Percentiles rank a stretch among this genome's conserved stretches.
Evolutionary conservation across 2,113 vertebrate species (phyloP).

Genomic region (Leuciscus idus): DNA sequence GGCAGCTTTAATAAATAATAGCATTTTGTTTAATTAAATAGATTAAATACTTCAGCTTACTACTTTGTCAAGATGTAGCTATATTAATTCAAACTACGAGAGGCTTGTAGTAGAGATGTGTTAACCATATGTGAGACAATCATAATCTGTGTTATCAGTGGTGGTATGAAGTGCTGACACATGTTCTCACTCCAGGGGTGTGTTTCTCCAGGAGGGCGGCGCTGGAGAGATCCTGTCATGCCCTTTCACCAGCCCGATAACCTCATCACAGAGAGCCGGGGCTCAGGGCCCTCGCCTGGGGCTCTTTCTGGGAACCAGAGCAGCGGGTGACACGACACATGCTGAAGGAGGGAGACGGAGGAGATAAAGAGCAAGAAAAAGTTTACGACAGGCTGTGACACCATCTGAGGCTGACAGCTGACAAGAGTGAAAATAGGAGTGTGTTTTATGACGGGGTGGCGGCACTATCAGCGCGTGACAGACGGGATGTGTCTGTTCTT

Average conservation of each 20-base stretch:
- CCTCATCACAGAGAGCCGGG: neutral
- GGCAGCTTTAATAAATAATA: too few relatives aligned
- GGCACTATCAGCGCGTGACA: conserved; percentile 79
- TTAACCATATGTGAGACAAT: neutral
- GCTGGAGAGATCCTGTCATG: conserved; percentile 43
- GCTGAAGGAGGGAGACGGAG: neutral
- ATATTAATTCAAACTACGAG: too few relatives aligned
- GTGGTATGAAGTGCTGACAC: conserved; percentile 44
- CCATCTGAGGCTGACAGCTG: neutral
- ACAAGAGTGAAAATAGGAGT: neutral
- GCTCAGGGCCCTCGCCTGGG: neutral
- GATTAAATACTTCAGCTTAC: too few relatives aligned
- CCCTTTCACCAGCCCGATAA: conserved; percentile 31
- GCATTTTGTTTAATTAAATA: too few relatives aligned
- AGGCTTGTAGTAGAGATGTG: neutral
- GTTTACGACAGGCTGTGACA: neutral
- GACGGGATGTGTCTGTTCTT: conserved; percentile 79
- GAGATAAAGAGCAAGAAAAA: neutral
- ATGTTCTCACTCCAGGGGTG: conserved; percentile 65
- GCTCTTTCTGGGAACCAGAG: neutral
- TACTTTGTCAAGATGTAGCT: too few relatives aligned
- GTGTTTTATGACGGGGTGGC: conserved; percentile 24
- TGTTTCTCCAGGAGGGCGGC: conserved; percentile 63
- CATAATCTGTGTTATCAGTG: conserved; percentile 43
- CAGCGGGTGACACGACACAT: conserved; percentile 35